These are phyloP conservation scores for Mormyrus lacerda DNA, from an alignment of 2,113 vertebrate genomes.

Conservation along the genomic window DNA sequence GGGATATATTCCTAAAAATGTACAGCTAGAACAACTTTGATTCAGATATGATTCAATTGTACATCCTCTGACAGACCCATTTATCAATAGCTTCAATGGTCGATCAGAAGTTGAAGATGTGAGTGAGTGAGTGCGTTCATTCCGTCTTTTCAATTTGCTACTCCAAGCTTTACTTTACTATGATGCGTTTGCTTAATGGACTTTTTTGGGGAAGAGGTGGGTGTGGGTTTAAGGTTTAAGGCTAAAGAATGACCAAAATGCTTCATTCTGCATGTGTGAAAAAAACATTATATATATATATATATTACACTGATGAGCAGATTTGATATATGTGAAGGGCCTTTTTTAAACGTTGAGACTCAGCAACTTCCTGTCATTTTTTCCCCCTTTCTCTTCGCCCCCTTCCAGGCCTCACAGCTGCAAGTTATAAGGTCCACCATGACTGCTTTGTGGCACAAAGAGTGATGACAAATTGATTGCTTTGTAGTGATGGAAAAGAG, in stretches of 20 bases:
- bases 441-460: slow-evolving; percentile 81
- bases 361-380: slow-evolving; percentile 64
- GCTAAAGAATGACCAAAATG: slow-evolving; percentile 72
- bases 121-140: slow-evolving; percentile 94
- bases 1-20: slow-evolving; percentile 77
- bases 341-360: slow-evolving; percentile 52
- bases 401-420: slow-evolving; percentile 67
- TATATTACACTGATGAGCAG: slow-evolving; percentile 65
- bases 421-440: slow-evolving; percentile 83
- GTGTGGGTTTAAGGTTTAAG: slow-evolving; percentile 45
- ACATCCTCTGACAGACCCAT: slow-evolving; percentile 98
- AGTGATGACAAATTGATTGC: slow-evolving; percentile 92
- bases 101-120: slow-evolving; percentile 99
- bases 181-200: slow-evolving; percentile 96
- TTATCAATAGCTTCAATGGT: slow-evolving; percentile 99
- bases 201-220: slow-evolving; percentile 59
- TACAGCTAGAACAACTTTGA: slow-evolving; percentile 99
- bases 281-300: slow-evolving; percentile 32
- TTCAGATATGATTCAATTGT: slow-evolving; percentile 99
- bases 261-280: slow-evolving; percentile 76
- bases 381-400: slow-evolving; percentile 50
- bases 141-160: slow-evolving; percentile 60
- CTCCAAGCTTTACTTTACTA: slow-evolving; percentile 92
- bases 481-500: slow-evolving; percentile 78
- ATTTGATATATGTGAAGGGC: slow-evolving; percentile 47